phyloP scores from a whole-genome alignment of 2,113 vertebrate genomes.

The Rynchops niger region DNA sequence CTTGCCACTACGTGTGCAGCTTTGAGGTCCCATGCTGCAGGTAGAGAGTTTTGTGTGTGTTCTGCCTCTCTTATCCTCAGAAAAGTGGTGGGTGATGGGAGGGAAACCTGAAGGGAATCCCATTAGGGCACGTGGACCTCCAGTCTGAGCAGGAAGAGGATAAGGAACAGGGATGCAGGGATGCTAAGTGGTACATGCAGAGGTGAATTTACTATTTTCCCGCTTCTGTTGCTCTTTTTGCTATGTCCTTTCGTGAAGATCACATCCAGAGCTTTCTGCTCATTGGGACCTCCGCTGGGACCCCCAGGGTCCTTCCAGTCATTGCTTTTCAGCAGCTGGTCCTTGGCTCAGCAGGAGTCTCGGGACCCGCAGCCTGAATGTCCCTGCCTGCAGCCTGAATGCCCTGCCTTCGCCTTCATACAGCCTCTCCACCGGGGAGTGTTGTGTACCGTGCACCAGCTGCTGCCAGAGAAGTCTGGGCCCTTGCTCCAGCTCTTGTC shows the following conservation, averaged over 20 bases:
- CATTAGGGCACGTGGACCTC: rapidly evolving
- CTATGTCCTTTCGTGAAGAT: background rate
- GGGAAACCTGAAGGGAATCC: background rate
- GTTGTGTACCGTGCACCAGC: background rate
- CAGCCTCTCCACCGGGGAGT: background rate
- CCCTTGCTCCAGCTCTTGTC: background rate
- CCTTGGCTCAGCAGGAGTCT: background rate
- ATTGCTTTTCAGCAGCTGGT: no score
- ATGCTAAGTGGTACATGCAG: background rate
- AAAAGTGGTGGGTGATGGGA: background rate
- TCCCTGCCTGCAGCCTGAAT: background rate
- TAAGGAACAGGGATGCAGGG: background rate
- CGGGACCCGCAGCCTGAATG: background rate
- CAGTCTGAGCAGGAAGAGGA: background rate
- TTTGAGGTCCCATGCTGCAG: background rate
- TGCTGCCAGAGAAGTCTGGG: background rate
- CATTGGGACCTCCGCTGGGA: background rate
- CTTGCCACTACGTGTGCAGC: rapidly evolving
- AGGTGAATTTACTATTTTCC: background rate
- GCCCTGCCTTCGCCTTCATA: background rate
- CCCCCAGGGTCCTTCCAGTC: background rate
- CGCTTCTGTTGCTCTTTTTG: background rate
- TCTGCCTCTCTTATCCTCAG: background rate
- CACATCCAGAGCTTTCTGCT: background rate
- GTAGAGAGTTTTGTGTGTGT: background rate